Evolutionary conservation across 1,140 invertebrate species (phyloP).

Genomic region (Micrasema minimum): DNA sequence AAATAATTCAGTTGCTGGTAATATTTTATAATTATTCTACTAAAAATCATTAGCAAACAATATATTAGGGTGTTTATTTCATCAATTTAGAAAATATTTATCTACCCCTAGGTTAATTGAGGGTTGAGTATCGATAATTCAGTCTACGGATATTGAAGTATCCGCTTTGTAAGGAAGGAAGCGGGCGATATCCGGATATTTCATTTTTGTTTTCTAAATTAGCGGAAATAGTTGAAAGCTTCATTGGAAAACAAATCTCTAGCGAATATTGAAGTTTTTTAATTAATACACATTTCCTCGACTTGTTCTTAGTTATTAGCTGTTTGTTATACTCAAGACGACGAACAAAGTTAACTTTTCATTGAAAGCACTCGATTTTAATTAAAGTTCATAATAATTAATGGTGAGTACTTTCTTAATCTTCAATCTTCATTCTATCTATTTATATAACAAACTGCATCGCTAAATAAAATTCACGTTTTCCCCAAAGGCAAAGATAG

Average conservation of each 20-base stretch:
- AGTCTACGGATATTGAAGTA: constrained; percentile 40
- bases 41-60: too few species aligned
- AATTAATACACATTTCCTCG: constrained; percentile 45
- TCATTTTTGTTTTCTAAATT: constrained; percentile 43
- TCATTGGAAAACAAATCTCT: constrained; percentile 48
- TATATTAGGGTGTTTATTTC: too few species aligned
- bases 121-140: constrained; percentile 8
- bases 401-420: too few species aligned
- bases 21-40: too few species aligned
- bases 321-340: constrained; percentile 40
- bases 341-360: constrained; percentile 46
- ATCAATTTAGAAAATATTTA: too few species aligned
- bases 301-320: constrained; percentile 43
- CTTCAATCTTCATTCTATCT: too few species aligned
- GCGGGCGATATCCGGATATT: constrained; percentile 38
- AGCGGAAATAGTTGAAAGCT: constrained; percentile 30
- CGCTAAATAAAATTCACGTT: too few species aligned
- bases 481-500: too few species aligned
- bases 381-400: constrained; percentile 28
- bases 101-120: too few species aligned
- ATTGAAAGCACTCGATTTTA: constrained; percentile 40
- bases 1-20: too few species aligned
- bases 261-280: constrained; percentile 49
- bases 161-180: constrained; percentile 24
- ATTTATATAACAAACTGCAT: too few species aligned